Percentiles rank a stretch among this genome's conserved stretches.
phyloP scores from a whole-genome alignment of 2,888 invertebrate species.

The Leucoptera coffeella region DNA sequence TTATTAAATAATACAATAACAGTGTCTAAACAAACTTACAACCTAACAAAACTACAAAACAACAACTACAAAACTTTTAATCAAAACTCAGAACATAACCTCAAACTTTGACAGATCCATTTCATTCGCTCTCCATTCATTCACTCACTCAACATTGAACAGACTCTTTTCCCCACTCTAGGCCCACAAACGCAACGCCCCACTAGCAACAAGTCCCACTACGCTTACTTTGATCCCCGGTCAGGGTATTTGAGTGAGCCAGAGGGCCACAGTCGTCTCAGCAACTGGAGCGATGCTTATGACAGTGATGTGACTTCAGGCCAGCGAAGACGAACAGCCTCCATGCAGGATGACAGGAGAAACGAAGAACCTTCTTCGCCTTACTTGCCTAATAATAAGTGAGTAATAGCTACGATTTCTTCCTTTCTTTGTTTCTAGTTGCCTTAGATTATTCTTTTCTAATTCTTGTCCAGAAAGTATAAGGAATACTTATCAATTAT shows the following conservation, averaged over 20 bases:
- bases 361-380: conserved; percentile 20
- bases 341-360: conserved; percentile 36
- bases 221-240: conserved; percentile 46
- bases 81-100: no score
- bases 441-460: no score
- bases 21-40: no score
- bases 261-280: conserved; percentile 30
- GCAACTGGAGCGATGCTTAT: conserved; percentile 37
- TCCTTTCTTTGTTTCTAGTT: no score
- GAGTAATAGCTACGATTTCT: conserved; percentile 10
- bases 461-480: no score
- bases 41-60: no score
- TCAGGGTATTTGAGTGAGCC: conserved; percentile 47
- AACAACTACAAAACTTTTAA: no score
- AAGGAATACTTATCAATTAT: no score
- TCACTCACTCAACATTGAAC: not conserved
- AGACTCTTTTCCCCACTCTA: no score
- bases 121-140: not conserved
- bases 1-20: no score
- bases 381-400: conserved; percentile 37
- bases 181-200: no score
- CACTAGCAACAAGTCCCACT: conserved; percentile 30
- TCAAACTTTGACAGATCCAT: not conserved
- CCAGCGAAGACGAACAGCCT: conserved; percentile 30
- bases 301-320: conserved; percentile 37